Base-by-base conservation (phyloP, 2,113 vertebrate genomes). In the Hemiscyllium ocellatum region DNA sequence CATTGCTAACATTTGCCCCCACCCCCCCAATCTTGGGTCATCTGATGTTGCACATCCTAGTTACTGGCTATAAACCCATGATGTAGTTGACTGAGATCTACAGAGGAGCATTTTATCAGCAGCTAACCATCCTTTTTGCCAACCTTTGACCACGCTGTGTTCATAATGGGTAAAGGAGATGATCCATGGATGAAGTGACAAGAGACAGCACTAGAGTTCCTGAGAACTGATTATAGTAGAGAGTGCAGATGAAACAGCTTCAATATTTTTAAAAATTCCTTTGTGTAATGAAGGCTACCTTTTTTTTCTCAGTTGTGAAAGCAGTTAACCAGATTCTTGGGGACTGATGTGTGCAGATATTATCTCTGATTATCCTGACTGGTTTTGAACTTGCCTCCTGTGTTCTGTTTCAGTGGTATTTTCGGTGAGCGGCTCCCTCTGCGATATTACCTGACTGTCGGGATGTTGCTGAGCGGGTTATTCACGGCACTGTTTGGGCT, bases 401-500 rank as follows among this genome's bases (percentile, higher is more conserved):
- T 96, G 68, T 91, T 66, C 96, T 68, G 86, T 66, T 0, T 4
- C 97, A 99, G 99, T 0, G 99, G 99, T 29, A 98, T 99, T 26
- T 99, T 99, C 0, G 98, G 99, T 22, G 99, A 99, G 97, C 98
- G 99, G 0, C 97, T 99, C n/a, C 98, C 99, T 0, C 97, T 99
- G 80, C 98, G 99, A 1, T 99, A 99, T 83, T 99, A 99, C 97
- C 98, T 99, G 19, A 98, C 98, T 0, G 96, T 96, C 0, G 99
- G 99, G 5, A 99, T 99, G 99, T 66, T 99, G 95, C 97, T 98
- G 96, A 99, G 98, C 0, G 99, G 99, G 12, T 89, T 99, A 72
- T 99, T 99, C 96, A 99, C 99, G 0, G 68, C 97, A 0, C 98
- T 99, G 29, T 98, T 99, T 0, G 99, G 99, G 85, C 96, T 99